Evolutionary conservation across 2,888 invertebrate genomes (phyloP).

Genomic region (Xestia rhomboidea): DNA sequence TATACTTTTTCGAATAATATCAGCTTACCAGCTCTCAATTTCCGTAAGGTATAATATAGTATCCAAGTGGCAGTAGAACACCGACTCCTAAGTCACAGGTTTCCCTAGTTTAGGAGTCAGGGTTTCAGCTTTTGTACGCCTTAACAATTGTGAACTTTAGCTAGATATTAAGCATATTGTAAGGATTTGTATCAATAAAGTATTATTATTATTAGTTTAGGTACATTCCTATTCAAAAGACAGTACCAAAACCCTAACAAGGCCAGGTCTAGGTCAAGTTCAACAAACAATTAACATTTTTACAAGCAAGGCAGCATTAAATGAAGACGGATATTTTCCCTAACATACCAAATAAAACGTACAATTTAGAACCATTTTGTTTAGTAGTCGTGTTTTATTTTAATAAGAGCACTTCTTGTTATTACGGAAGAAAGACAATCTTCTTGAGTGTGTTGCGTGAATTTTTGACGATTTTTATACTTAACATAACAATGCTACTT

Average conservation of each 20-base stretch:
- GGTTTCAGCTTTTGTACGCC: too few relatives aligned
- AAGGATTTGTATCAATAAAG: too few relatives aligned
- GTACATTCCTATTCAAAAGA: conserved; percentile 1
- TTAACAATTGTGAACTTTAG: too few relatives aligned
- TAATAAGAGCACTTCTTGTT: not conserved
- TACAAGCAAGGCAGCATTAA: conserved; percentile 26
- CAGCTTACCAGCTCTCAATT: too few relatives aligned
- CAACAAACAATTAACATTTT: conserved; percentile 49
- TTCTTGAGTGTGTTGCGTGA: conserved; percentile 22
- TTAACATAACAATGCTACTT: conserved; percentile 19
- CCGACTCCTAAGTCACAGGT: too few relatives aligned
- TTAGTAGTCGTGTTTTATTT: conserved; percentile 32
- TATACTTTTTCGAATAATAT: too few relatives aligned
- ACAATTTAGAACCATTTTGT: conserved; percentile 16
- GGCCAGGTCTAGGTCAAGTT: conserved; percentile 56
- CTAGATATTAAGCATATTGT: too few relatives aligned
- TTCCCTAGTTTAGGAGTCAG: too few relatives aligned
- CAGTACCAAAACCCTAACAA: conserved; percentile 31
- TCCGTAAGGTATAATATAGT: too few relatives aligned
- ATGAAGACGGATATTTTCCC: conserved; percentile 20
- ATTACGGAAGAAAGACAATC: conserved; percentile 32
- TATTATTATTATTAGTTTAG: too few relatives aligned
- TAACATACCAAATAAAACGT: conserved; percentile 24
- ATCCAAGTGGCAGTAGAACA: too few relatives aligned
- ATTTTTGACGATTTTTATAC: conserved; percentile 6